These are phyloP conservation scores for Zele albiditarsus DNA, from an alignment of 2,888 invertebrate genomes.

Conservation along the genomic window DNA sequence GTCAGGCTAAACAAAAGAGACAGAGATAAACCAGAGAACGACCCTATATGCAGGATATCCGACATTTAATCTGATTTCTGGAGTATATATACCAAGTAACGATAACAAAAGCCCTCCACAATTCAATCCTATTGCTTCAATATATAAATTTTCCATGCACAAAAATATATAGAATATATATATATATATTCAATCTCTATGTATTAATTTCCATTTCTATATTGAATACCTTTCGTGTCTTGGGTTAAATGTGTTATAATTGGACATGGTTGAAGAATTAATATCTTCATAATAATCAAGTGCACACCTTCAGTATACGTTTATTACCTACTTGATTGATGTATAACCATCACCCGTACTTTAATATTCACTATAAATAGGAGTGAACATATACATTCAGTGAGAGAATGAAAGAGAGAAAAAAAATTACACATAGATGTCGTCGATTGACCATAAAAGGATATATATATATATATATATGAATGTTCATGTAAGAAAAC, in stretches of 20 bases:
- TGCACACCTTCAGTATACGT: no score
- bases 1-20: slow-evolving; percentile 15
- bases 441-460: no score
- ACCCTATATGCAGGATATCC: slow-evolving; percentile 70
- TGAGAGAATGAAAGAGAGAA: no score
- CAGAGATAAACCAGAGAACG: slow-evolving; percentile 44
- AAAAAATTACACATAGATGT: no score
- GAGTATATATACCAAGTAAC: slow-evolving; percentile 63
- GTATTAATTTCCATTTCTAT: background rate
- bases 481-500: slow-evolving; percentile 45
- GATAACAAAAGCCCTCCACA: slow-evolving; percentile 57
- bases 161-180: background rate
- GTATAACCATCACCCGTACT: no score
- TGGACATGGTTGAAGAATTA: background rate
- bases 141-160: slow-evolving; percentile 25
- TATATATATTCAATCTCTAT: no score
- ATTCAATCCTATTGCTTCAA: slow-evolving; percentile 15
- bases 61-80: slow-evolving; percentile 73
- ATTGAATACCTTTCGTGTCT: background rate
- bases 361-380: no score
- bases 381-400: no score
- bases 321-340: no score
- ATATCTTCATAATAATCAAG: no score
- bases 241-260: background rate
- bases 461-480: slow-evolving; percentile 61